Conservation (phyloP, 2,797 vertebrate genomes). For the Melanitta fusca region DNA sequence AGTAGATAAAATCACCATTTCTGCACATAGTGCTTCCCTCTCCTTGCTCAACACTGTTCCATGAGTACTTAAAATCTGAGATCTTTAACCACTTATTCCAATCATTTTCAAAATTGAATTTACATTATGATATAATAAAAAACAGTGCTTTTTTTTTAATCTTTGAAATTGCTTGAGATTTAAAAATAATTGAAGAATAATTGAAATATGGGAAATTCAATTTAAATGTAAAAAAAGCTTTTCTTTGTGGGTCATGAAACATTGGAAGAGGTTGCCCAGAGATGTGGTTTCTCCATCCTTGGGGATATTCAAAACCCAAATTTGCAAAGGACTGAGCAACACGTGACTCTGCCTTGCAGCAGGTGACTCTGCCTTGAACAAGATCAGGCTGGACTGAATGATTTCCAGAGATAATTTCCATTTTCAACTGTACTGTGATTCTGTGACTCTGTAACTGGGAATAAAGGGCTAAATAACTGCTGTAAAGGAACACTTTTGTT, state of each 20-base stretch:
- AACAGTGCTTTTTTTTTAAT: neutral
- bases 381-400: accelerated
- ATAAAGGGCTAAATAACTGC: neutral
- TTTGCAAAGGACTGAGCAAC: neutral
- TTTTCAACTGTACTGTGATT: neutral
- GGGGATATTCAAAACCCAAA: neutral
- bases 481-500: neutral
- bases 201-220: neutral
- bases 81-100: neutral
- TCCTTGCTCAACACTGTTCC: neutral
- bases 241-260: neutral
- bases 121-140: neutral
- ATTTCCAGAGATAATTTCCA: neutral
- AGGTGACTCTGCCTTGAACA: neutral
- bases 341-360: neutral
- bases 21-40: neutral
- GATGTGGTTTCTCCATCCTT: neutral
- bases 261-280: neutral
- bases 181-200: neutral
- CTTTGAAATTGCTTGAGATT: neutral
- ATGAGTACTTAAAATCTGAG: neutral
- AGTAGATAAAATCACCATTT: neutral
- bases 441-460: neutral
- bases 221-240: neutral
- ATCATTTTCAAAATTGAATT: neutral